These are phyloP conservation scores for Arenicola marina DNA, from an alignment of 2,888 invertebrate species.

Conservation along the genomic window DNA sequence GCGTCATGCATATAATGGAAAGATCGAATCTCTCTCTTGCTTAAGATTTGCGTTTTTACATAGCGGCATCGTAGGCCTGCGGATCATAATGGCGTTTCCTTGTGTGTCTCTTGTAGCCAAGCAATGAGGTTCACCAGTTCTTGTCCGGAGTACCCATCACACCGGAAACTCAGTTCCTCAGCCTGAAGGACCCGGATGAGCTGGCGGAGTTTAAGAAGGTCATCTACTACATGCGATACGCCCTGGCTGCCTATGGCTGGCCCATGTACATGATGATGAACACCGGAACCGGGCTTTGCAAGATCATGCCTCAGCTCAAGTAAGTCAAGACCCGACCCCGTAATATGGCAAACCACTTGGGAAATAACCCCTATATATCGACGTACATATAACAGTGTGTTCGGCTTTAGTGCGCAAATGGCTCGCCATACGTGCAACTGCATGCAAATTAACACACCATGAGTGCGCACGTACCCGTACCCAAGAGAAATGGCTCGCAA, in stretches of 20 bases:
- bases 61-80: too few species aligned
- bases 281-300: constrained; percentile 73
- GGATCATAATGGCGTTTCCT: neutral
- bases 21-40: too few species aligned
- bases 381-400: too few species aligned
- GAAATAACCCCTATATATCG: too few species aligned
- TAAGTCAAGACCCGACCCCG: constrained; percentile 53
- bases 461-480: too few species aligned
- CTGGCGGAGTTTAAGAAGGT: constrained; percentile 57
- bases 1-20: too few species aligned
- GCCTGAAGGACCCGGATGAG: constrained; percentile 71
- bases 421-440: too few species aligned
- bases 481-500: too few species aligned
- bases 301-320: constrained; percentile 73
- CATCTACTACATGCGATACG: constrained; percentile 81
- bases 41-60: too few species aligned
- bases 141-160: constrained; percentile 84
- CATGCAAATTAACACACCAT: too few species aligned
- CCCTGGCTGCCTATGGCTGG: constrained; percentile 86
- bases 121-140: constrained; percentile 83
- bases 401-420: too few species aligned
- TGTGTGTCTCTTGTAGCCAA: constrained; percentile 65
- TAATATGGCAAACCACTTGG: too few species aligned
- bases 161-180: constrained; percentile 78
- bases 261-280: constrained; percentile 80